These are phyloP conservation scores for Zaprionus tsacasi DNA, from an alignment of 1,140 invertebrate species.

Conservation along the genomic window DNA sequence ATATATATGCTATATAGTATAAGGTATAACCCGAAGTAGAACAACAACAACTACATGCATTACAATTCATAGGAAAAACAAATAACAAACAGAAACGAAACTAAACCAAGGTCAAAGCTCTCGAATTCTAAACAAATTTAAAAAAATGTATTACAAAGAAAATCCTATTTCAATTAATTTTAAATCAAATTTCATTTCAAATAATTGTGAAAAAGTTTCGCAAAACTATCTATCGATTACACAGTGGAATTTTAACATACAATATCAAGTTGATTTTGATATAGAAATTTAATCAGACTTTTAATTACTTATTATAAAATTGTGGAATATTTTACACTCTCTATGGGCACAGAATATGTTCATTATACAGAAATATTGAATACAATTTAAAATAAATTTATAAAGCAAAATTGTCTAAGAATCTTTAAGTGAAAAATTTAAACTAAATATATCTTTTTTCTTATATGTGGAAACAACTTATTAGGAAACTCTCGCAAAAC, in stretches of 20 bases:
- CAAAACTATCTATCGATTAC: neutral
- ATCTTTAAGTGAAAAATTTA: neutral
- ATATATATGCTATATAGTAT: neutral
- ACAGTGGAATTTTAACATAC: neutral
- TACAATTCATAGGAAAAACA: neutral
- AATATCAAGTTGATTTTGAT: too few relatives aligned
- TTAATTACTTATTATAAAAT: too few relatives aligned
- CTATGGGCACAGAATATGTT: too few relatives aligned
- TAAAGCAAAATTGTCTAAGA: neutral
- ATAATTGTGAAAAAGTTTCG: neutral
- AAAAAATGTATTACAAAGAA: neutral
- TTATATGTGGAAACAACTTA: neutral
- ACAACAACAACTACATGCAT: neutral
- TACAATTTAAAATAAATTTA: neutral
- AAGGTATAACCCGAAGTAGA: neutral
- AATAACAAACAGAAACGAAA: neutral
- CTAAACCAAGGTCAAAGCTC: neutral
- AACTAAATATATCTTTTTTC: too few relatives aligned
- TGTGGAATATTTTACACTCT: too few relatives aligned
- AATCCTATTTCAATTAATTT: neutral
- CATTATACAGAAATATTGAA: neutral
- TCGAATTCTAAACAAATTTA: neutral
- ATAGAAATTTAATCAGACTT: too few relatives aligned
- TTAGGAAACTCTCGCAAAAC: neutral
- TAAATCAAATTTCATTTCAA: too few relatives aligned